These are phyloP conservation scores for Fabriciana adippe DNA, from an alignment of 2,888 invertebrate species.

Conservation along the genomic window DNA sequence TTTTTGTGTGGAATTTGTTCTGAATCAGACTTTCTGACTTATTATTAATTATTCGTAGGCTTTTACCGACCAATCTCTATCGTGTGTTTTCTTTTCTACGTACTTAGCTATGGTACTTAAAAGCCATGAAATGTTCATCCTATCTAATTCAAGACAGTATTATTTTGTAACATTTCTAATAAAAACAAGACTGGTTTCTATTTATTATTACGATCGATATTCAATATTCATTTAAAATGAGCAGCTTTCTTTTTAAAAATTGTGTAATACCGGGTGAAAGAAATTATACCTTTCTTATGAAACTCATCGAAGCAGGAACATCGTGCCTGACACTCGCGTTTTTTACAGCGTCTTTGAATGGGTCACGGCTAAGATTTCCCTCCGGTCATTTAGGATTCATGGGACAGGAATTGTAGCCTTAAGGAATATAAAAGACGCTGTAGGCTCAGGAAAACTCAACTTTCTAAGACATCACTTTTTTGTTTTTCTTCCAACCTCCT, in stretches of 20 bases:
- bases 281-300: constrained; percentile 22
- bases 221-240: constrained; percentile 3
- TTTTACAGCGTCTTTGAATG: constrained; percentile 70
- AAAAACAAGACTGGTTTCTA: neutral
- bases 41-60: too few species aligned
- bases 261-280: constrained; percentile 11
- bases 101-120: too few species aligned
- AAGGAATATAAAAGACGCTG: constrained; percentile 79
- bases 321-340: constrained; percentile 51
- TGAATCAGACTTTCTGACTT: too few species aligned
- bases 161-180: too few species aligned
- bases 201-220: neutral
- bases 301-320: constrained; percentile 43
- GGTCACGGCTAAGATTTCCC: constrained; percentile 82
- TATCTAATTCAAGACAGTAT: too few species aligned
- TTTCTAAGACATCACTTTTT: constrained; percentile 57
- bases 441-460: constrained; percentile 73
- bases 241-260: neutral
- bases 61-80: too few species aligned
- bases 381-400: constrained; percentile 82
- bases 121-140: too few species aligned
- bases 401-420: constrained; percentile 79
- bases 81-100: too few species aligned
- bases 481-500: constrained; percentile 56
- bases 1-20: too few species aligned